Evolutionary conservation across 2,797 vertebrate genomes (phyloP).

Genomic region (Lacerta viridis): DNA sequence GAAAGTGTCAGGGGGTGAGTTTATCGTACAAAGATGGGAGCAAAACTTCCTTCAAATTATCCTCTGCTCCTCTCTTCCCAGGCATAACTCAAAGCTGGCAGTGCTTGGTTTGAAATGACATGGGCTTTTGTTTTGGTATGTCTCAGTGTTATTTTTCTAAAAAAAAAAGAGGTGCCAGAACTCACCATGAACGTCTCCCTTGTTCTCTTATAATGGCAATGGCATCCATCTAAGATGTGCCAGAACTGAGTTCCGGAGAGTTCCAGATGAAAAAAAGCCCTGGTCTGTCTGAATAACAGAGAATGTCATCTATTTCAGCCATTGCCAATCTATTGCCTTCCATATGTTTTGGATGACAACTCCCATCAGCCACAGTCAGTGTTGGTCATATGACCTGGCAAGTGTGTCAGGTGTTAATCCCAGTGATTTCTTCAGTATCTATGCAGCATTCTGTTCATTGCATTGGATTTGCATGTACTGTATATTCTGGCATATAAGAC

Average conservation of each 20-base stretch:
- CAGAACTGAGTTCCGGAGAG: too few species aligned
- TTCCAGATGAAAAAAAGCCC: too few species aligned
- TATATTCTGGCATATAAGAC: too few species aligned
- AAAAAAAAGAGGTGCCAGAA: too few species aligned
- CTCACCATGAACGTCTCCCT: too few species aligned
- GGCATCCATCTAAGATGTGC: too few species aligned
- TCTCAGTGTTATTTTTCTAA: neutral
- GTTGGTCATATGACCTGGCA: neutral
- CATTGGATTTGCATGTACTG: neutral
- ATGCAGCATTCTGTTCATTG: neutral
- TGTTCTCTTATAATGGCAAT: too few species aligned
- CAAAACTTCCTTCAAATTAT: conserved; percentile 44
- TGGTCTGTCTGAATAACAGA: neutral
- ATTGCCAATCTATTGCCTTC: neutral
- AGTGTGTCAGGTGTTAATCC: neutral
- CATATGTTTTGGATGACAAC: neutral
- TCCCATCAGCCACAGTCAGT: neutral
- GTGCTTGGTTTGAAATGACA: conserved; percentile 13
- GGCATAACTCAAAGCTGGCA: neutral
- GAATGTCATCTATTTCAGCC: neutral
- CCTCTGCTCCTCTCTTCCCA: conserved; percentile 20
- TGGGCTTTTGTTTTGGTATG: neutral
- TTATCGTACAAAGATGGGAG: conserved; percentile 38
- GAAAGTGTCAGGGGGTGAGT: conserved; percentile 38
- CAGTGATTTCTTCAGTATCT: neutral